Percentiles rank a stretch among this genome's conserved stretches.
These are phyloP conservation scores for Pteropus rufus DNA, from an alignment of 2,797 vertebrate species.

Conservation along the genomic window DNA sequence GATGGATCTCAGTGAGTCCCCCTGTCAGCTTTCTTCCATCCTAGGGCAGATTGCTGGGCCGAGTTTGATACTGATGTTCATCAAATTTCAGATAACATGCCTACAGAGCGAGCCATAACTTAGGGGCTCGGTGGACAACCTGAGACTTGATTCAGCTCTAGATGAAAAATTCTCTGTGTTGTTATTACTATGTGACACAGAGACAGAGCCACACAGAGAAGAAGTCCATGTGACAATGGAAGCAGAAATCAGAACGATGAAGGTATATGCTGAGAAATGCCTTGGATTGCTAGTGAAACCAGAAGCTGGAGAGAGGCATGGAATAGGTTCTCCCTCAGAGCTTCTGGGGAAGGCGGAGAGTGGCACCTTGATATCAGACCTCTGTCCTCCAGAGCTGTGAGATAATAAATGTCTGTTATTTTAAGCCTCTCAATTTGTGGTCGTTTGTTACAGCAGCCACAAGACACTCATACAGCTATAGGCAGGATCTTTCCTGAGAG, in stretches of 20 bases:
- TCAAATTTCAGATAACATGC: background rate
- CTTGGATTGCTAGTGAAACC: no score
- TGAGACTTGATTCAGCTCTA: background rate
- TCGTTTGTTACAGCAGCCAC: background rate
- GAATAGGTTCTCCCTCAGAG: background rate
- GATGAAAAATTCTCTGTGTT: background rate
- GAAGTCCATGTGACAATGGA: background rate
- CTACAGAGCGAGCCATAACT: background rate
- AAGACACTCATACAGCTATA: background rate
- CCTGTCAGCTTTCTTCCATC: background rate
- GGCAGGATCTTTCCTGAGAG: background rate
- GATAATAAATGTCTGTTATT: background rate
- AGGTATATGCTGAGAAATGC: rapidly evolving
- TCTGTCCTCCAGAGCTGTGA: background rate
- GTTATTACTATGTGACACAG: background rate
- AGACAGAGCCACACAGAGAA: background rate
- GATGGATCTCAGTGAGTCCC: background rate
- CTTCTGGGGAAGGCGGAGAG: background rate
- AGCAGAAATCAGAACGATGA: background rate
- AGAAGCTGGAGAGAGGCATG: background rate
- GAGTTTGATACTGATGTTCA: background rate
- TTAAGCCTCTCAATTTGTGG: background rate
- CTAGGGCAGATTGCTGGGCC: background rate
- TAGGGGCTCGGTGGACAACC: background rate
- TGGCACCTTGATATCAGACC: background rate